Evolutionary conservation across 2,797 vertebrate genomes (phyloP), one percentile per base, ranked within the genome.

Genomic region (Buceros bicornis): DNA sequence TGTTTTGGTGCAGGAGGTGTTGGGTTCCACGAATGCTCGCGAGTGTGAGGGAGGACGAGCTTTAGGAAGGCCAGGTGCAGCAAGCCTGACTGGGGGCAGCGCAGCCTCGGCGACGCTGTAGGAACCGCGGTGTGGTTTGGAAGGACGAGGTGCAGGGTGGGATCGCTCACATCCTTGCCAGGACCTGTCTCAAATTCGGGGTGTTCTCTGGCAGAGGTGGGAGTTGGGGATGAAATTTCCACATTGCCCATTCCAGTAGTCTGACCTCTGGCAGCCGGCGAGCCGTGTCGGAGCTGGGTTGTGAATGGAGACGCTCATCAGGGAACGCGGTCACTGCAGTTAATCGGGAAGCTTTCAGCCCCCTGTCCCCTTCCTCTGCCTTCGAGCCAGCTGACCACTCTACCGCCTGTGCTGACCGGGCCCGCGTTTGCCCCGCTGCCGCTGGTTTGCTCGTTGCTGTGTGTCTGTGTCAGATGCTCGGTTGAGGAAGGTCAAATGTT

Each of bases 51-150:
- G 31, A 58, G 43, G 40, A 13, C 0, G 4, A 31, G 70, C 24
- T 40, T 48, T 47, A 45, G 77, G 65, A 51, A 35, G 53, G 13
- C 33, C 33, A 40, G 82, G 24, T n/a, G 53, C 57, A 37, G 64
- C 29, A 69, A 21, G 24, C 31, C 45, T 47, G 4, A 19, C 40
- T 35, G 64, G n/a, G 61, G 78, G 79, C 40, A 43, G n/a, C 5
- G 35, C 16, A 21, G 31, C 56, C 26, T 3, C 21, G 42, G 42
- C 0, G 2, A 5, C 5, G 40, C 10, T 8, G 31, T 6, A 33
- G 19, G 42, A 10, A 0, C 37, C 28, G 33, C 22, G 18, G 0
- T 6, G 5, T 31, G 26, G 57, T 67, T 40, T 48, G 56, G 51
- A 20, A n/a, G 42, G 56, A 8, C 0, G 18, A 26, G 35, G 22